Percentiles rank a stretch among this genome's conserved stretches.
phyloP scores from a whole-genome alignment of 2,797 vertebrate genomes.

The Peromyscus attwateri region DNA sequence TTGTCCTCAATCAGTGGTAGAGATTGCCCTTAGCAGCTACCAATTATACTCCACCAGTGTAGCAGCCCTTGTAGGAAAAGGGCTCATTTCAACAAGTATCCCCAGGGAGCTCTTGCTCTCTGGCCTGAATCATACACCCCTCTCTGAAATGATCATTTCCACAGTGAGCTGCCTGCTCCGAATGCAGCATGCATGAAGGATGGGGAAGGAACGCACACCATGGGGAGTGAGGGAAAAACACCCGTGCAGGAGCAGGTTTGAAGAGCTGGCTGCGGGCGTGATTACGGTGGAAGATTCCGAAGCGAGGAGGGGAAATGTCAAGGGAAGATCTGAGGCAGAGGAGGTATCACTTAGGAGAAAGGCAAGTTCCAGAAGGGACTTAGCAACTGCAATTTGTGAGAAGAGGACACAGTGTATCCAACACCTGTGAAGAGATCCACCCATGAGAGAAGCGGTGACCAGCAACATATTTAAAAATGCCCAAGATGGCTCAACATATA shows the following conservation, averaged over 20 bases:
- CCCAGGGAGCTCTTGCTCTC: background rate
- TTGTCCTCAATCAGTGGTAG: constrained; percentile 13
- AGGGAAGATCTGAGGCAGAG: background rate
- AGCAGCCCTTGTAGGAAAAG: background rate
- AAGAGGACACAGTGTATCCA: no score
- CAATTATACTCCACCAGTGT: background rate
- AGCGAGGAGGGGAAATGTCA: background rate
- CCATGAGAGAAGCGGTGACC: background rate
- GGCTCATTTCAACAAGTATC: background rate
- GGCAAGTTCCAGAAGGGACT: constrained; percentile 13
- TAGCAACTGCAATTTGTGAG: background rate
- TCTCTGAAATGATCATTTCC: background rate
- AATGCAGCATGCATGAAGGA: background rate
- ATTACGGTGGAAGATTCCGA: background rate
- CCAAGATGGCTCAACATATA: background rate
- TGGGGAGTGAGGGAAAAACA: background rate
- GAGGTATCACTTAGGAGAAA: background rate
- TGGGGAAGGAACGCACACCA: background rate
- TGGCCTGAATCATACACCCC: background rate
- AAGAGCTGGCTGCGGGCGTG: background rate
- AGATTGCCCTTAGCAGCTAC: background rate
- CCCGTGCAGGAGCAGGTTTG: background rate
- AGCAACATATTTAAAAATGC: background rate
- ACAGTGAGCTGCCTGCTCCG: no score
- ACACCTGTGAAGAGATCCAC: background rate